Percentiles rank a stretch among this genome's conserved stretches.
Evolutionary conservation across 1,140 invertebrate genomes (phyloP).

Genomic region (Listronotus bonariensis): DNA sequence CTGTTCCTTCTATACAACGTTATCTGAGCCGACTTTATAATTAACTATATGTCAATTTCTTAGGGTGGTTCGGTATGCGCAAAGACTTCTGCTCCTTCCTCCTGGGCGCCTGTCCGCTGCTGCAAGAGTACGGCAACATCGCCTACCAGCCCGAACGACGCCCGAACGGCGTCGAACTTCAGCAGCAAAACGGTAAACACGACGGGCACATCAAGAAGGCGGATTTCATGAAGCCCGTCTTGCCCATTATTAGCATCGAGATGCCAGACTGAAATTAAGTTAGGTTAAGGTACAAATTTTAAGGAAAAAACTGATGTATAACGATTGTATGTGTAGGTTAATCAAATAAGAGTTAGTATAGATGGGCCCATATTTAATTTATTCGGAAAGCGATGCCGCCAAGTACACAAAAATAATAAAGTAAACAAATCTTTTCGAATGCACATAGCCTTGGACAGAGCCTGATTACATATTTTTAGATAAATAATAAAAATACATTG

Average conservation of each 20-base stretch:
- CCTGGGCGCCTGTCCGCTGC: slow-evolving; percentile 86
- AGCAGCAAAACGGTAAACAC: slow-evolving; percentile 66
- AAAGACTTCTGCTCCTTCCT: slow-evolving; percentile 97
- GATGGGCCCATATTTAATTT: too few species aligned
- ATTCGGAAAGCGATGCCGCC: too few species aligned
- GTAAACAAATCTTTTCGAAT: too few species aligned
- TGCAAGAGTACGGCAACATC: slow-evolving; percentile 98
- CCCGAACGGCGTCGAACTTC: slow-evolving; percentile 57
- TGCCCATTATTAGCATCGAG: slow-evolving; percentile 85
- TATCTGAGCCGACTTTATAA: too few species aligned
- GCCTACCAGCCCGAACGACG: slow-evolving; percentile 79
- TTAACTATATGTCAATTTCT: too few species aligned
- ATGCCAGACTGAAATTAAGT: slow-evolving; percentile 76
- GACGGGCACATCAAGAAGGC: slow-evolving; percentile 69
- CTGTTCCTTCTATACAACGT: too few species aligned
- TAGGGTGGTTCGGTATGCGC: slow-evolving; percentile 98
- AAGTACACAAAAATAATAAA: too few species aligned
- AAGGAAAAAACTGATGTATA: neutral
- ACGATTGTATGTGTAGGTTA: too few species aligned
- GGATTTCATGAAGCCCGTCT: slow-evolving; percentile 78
- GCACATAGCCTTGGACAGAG: too few species aligned
- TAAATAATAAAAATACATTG: too few species aligned
- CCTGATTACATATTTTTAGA: too few species aligned
- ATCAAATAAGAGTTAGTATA: too few species aligned
- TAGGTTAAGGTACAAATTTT: slow-evolving; percentile 5